Evolutionary conservation across 37 sponge, comb jelly and placozoan species (phyloP), one percentile per base, ranked within the genome.

Genomic region (Bolinopsis microptera): DNA sequence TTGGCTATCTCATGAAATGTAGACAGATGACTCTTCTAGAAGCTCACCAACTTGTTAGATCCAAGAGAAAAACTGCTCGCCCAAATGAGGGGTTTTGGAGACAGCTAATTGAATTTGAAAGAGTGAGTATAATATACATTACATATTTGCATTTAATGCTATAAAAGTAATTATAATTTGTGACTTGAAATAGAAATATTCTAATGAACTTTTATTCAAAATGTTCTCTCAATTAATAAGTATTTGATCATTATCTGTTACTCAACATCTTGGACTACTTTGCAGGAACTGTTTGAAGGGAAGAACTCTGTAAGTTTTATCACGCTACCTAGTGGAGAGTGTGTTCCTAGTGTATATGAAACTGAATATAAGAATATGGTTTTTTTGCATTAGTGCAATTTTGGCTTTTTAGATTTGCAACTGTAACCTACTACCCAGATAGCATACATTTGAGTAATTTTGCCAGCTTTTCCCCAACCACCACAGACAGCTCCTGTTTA

Each of bases 1-100:
- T 96, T 21, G 96, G 95, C 0, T 95, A 96, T 35, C 69, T 96
- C 26, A 96, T 96, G 96, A 94, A 93, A 86, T 92, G 94, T 83
- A 93, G 94, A 32, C 40, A 92, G 22, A 94, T 94, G 96, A 93
- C 94, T 5, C 92, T 96, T 39, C 38, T 76, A 68, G 69, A 93
- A 22, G 93, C 95, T 23, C 92, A 92, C 41, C 33, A 95, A 8
- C 93, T 93, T 38, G 72, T 96, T 27, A 93, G 83, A 61, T 92
- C 88, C 36, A 35, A 92, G 30, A 93, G 95, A n/a, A 68, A 94
- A 38, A 80, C 93, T 0, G 94, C 83, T 0, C 92, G 94, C 61
- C 96, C 96, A 0, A 96, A 96, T 88, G 95, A 95, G 37, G 95
- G 95, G 36, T 96, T 96, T 41, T 30, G 94, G 30, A 82, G 93